These are phyloP conservation scores for Micrastur ruficollis DNA, from an alignment of 2,797 vertebrate genomes.

Conservation along the genomic window DNA sequence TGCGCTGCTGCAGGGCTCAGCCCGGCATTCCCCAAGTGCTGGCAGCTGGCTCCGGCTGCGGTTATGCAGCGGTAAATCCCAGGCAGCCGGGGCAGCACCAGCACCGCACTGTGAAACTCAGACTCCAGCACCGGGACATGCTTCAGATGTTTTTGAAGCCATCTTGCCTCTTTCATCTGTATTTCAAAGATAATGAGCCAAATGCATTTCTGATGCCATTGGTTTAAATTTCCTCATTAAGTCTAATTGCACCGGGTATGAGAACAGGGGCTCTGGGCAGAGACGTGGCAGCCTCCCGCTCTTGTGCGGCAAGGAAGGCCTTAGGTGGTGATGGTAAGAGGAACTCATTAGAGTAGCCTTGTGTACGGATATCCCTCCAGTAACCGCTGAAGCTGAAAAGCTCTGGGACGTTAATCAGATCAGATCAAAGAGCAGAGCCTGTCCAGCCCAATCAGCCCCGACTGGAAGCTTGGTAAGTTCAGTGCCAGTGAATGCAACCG, in stretches of 20 bases:
- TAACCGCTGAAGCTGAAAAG: neutral
- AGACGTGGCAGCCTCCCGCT: neutral
- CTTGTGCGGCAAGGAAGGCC: neutral
- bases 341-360: neutral
- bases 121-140: neutral
- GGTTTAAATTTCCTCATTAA: neutral
- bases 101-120: neutral
- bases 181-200: neutral
- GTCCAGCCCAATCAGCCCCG: neutral
- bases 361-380: neutral
- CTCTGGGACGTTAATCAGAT: neutral
- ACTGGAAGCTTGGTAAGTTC: neutral
- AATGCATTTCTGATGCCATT: neutral
- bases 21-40: fast-evolving
- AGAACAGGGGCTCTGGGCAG: neutral
- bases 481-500: fast-evolving
- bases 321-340: neutral
- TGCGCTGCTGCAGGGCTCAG: neutral
- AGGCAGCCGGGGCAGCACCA: neutral
- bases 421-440: neutral
- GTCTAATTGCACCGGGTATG: neutral
- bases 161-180: neutral
- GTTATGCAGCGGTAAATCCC: neutral
- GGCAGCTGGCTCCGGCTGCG: neutral
- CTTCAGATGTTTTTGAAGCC: neutral